Evolutionary conservation across 2,888 invertebrate genomes (phyloP).

Genomic region (Apotomis betuletana): DNA sequence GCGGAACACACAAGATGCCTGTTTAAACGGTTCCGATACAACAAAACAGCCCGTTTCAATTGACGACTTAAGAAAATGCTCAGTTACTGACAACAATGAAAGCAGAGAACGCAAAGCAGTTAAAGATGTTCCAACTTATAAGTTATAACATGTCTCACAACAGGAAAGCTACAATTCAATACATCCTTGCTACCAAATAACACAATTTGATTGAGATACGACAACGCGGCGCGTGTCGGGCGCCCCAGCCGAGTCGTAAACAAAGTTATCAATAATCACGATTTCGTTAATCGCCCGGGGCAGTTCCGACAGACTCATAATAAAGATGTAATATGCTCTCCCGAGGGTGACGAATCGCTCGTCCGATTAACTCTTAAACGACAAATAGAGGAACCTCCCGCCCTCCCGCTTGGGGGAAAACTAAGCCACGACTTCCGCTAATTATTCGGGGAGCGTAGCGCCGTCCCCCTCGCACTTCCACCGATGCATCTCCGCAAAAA

Average conservation of each 20-base stretch:
- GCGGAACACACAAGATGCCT: constrained; percentile 14
- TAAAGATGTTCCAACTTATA: constrained; percentile 2
- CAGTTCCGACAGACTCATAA: constrained; percentile 70
- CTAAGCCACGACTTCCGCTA: constrained; percentile 83
- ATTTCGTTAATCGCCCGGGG: constrained; percentile 75
- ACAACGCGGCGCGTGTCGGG: constrained; percentile 31
- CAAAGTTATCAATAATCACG: constrained; percentile 81
- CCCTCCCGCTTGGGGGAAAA: constrained; percentile 74
- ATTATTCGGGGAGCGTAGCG: constrained; percentile 77
- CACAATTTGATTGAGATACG: background rate
- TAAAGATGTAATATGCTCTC: constrained; percentile 81
- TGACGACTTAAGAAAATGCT: background rate
- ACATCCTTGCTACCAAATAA: background rate
- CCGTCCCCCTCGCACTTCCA: constrained; percentile 73
- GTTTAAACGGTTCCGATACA: constrained; percentile 13
- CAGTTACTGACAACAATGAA: background rate
- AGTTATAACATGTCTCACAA: background rate
- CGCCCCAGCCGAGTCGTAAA: constrained; percentile 52
- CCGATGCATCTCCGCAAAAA: constrained; percentile 82
- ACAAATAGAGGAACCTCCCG: constrained; percentile 81
- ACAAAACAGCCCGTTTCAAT: background rate
- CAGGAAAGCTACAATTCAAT: constrained; percentile 2
- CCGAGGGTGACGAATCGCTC: constrained; percentile 82
- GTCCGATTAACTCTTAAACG: constrained; percentile 84
- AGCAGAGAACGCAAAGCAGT: background rate